Evolutionary conservation across 2,113 vertebrate genomes (phyloP).

Genomic region (Phaethon lepturus): DNA sequence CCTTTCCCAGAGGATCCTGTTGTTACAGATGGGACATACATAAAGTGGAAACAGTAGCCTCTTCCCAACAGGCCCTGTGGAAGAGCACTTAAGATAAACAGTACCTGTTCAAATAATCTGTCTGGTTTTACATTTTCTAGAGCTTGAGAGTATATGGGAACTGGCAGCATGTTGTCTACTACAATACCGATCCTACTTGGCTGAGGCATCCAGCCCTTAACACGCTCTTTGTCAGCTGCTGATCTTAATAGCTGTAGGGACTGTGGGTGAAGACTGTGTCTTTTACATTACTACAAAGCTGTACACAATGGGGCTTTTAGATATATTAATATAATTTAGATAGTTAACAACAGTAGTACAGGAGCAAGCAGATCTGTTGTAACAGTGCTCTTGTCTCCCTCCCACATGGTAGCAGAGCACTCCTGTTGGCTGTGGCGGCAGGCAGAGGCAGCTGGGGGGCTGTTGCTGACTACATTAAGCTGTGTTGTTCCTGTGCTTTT

Average conservation of each 20-base stretch:
- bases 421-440: background rate
- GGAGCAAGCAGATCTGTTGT: background rate
- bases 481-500: background rate
- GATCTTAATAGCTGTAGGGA: background rate
- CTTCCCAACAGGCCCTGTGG: background rate
- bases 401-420: accelerated
- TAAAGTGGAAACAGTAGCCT: background rate
- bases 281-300: background rate
- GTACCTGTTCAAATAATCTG: background rate
- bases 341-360: background rate
- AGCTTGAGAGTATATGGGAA: background rate
- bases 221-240: background rate
- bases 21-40: background rate
- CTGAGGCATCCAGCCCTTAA: background rate
- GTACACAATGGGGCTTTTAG: background rate
- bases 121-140: background rate
- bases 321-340: background rate
- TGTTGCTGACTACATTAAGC: background rate
- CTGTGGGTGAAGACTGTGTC: background rate
- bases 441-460: background rate
- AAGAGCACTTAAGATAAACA: background rate
- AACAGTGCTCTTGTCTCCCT: background rate
- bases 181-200: background rate
- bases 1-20: background rate
- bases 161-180: background rate